Conservation (phyloP, 2,113 vertebrate species). For the Oenanthe oenanthe region DNA sequence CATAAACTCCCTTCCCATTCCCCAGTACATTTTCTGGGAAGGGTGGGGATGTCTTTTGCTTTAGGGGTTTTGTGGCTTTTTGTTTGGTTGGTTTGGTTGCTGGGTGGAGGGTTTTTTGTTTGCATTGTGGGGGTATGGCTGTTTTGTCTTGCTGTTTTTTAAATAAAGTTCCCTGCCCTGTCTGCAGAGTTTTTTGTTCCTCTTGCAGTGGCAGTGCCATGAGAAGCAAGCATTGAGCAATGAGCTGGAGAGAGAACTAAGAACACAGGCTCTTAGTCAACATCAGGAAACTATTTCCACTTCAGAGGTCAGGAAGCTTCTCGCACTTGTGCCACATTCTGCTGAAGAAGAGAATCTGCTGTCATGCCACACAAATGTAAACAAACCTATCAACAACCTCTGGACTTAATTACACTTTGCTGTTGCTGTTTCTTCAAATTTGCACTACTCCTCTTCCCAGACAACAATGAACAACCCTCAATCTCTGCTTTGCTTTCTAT, state of each 20-base stretch:
- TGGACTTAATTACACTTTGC: neutral
- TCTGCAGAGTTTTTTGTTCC: neutral
- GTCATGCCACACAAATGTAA: neutral
- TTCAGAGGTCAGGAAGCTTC: constrained; percentile 18
- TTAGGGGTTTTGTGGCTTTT: neutral
- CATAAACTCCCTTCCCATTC: neutral
- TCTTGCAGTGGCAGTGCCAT: neutral
- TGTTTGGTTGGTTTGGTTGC: neutral
- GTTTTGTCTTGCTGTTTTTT: neutral
- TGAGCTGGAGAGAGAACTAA: neutral
- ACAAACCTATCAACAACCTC: neutral
- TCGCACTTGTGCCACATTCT: neutral
- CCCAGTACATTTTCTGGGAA: neutral
- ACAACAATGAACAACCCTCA: neutral
- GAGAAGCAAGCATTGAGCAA: neutral
- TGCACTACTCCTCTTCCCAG: neutral
- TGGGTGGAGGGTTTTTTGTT: neutral
- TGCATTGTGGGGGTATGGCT: accelerated
- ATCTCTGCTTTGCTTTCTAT: neutral
- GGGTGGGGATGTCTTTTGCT: neutral
- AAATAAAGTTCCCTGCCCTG: neutral
- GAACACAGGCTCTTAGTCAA: neutral
- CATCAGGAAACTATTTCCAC: constrained; percentile 12
- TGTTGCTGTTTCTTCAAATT: neutral
- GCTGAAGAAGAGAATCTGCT: neutral